Conservation (phyloP, 2,113 vertebrate genomes). For the Seriola dumerili region DNA sequence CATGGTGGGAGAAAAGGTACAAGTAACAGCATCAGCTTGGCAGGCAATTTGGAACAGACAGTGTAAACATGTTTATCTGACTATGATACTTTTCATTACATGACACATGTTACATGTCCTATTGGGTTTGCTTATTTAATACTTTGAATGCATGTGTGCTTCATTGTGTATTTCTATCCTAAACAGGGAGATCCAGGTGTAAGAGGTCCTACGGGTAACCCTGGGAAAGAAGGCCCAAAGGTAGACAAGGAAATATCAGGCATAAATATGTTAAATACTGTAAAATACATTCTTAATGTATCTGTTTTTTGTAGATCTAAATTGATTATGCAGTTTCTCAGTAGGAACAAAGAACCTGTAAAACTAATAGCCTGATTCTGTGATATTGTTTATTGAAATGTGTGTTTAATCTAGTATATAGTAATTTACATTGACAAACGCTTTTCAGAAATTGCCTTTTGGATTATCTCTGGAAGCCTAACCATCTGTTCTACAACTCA, state of each 20-base stretch:
- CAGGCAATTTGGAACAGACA: conserved; percentile 25
- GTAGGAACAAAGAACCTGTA: neutral
- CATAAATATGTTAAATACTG: neutral
- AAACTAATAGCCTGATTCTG: conserved; percentile 2
- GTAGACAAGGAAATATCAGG: conserved; percentile 75
- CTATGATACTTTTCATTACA: conserved; percentile 10
- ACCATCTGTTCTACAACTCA: conserved; percentile 56
- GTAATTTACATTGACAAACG: conserved; percentile 35
- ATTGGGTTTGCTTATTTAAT: neutral
- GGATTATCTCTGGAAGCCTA: conserved; percentile 48
- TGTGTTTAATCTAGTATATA: conserved; percentile 33
- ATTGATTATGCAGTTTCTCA: conserved; percentile 14
- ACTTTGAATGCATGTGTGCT: conserved; percentile 2
- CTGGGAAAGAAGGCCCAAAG: conserved; percentile 97
- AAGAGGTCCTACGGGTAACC: conserved; percentile 92
- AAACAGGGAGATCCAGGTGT: conserved; percentile 90
- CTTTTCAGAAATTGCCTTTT: conserved; percentile 44
- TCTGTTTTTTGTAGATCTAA: neutral
- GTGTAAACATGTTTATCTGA: conserved; percentile 26
- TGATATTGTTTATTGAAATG: conserved; percentile 37
- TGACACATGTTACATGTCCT: conserved; percentile 4
- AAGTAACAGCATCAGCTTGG: conserved; percentile 18
- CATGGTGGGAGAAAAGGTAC: conserved; percentile 81
- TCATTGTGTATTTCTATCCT: conserved; percentile 15
- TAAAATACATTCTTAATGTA: neutral